Conservation (phyloP, 1,140 invertebrate species). For the Linepithema humile region DNA sequence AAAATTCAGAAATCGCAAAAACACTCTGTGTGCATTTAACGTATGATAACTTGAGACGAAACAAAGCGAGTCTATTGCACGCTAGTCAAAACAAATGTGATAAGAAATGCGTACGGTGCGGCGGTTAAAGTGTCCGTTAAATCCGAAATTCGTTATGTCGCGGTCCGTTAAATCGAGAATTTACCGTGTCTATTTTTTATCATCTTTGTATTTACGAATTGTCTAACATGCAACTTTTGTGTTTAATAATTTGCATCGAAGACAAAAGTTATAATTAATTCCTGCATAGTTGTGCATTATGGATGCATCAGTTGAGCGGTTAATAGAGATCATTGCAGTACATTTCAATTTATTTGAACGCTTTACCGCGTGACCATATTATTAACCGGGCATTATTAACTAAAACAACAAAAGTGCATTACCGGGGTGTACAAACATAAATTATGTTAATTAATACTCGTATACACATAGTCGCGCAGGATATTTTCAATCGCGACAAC, state of each 20-base stretch:
- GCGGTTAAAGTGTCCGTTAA: too few relatives aligned
- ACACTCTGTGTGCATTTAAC: too few relatives aligned
- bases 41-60: too few relatives aligned
- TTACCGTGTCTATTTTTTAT: too few relatives aligned
- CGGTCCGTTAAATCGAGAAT: too few relatives aligned
- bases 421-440: conserved; percentile 32
- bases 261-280: conserved; percentile 26
- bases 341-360: conserved; percentile 42
- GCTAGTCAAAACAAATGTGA: too few relatives aligned
- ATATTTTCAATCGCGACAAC: conserved; percentile 32
- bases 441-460: conserved; percentile 48
- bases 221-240: neutral
- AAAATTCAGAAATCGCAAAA: too few relatives aligned
- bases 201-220: too few relatives aligned
- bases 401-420: conserved; percentile 51
- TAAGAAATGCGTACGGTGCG: too few relatives aligned
- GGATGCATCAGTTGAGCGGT: conserved; percentile 6
- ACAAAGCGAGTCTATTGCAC: too few relatives aligned
- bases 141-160: too few relatives aligned
- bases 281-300: neutral
- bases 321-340: conserved; percentile 36
- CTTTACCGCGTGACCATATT: conserved; percentile 25
- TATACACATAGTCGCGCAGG: neutral
- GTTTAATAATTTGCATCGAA: neutral
- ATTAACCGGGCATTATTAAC: conserved; percentile 47